A percentile compares a stretch with the other conserved stretches of the same genome.
Conservation (phyloP, 1,140 invertebrate species). For the Eriocheir sinensis region DNA sequence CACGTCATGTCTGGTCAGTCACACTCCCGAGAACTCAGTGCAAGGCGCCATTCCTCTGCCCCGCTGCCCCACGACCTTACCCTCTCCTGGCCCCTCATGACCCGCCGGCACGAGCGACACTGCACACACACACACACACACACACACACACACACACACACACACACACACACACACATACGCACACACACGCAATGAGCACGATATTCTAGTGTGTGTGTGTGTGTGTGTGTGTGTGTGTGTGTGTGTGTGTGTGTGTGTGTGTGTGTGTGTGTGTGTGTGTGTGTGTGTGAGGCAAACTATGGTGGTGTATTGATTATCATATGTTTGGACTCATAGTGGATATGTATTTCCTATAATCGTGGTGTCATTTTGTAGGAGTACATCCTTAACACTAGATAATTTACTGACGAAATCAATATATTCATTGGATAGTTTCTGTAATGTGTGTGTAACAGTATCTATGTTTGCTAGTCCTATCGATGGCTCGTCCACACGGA, state of each 20-base stretch:
- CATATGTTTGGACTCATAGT: neutral
- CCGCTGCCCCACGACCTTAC: neutral
- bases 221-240: slow-evolving; percentile 8
- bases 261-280: slow-evolving; percentile 21
- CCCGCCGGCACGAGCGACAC: neutral
- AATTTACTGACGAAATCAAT: neutral
- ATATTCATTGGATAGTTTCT: neutral
- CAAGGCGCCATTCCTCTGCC: neutral
- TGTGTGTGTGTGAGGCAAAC: neutral
- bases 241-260: neutral
- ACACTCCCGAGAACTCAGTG: neutral
- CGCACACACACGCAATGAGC: neutral
- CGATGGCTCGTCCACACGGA: neutral
- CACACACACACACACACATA: slow-evolving; percentile 8
- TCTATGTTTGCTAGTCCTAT: neutral
- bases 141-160: neutral
- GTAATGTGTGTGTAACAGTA: neutral
- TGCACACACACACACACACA: neutral
- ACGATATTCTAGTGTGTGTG: no score
- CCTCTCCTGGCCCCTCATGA: neutral
- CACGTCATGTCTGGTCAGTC: neutral
- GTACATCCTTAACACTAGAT: neutral
- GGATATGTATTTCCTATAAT: neutral
- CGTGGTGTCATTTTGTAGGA: neutral
- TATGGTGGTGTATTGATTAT: neutral